phyloP scores from a whole-genome alignment of 2,888 invertebrate genomes.

The Folsomia candida region DNA sequence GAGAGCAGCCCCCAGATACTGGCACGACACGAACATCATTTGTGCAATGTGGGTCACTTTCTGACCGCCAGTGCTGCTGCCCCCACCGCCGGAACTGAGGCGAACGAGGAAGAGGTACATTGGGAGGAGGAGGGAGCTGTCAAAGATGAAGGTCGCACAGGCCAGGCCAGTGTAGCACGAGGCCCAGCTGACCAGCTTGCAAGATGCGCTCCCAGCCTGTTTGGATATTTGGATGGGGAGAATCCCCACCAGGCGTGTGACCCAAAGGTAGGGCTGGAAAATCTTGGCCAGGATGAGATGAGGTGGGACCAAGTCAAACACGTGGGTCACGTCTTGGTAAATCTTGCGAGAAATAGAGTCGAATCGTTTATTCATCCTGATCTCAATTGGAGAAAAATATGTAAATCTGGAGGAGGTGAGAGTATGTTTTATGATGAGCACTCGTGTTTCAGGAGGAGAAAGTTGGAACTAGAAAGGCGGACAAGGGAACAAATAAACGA shows the following conservation, averaged over 20 bases:
- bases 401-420: too few species aligned
- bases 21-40: constrained; percentile 22
- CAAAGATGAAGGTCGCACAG: constrained; percentile 7
- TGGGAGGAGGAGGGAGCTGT: constrained; percentile 22
- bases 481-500: too few species aligned
- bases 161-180: constrained; percentile 12
- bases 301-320: constrained; percentile 18
- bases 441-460: too few species aligned
- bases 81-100: neutral
- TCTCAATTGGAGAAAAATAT: too few species aligned
- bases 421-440: too few species aligned
- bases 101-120: neutral
- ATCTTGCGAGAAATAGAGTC: neutral
- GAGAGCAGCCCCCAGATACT: constrained; percentile 14
- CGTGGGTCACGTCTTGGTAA: constrained; percentile 4
- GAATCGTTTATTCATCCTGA: neutral
- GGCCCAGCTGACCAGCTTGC: constrained; percentile 17
- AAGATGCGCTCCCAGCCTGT: constrained; percentile 17
- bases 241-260: constrained; percentile 19
- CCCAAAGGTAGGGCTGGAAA: constrained; percentile 17
- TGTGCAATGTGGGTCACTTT: constrained; percentile 14
- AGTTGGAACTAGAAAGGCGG: too few species aligned
- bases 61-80: neutral
- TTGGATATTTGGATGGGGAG: constrained; percentile 14
- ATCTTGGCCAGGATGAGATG: constrained; percentile 15